phyloP scores from a whole-genome alignment of 1,140 invertebrate genomes.

The Macrotrachela quadricornifera region DNA sequence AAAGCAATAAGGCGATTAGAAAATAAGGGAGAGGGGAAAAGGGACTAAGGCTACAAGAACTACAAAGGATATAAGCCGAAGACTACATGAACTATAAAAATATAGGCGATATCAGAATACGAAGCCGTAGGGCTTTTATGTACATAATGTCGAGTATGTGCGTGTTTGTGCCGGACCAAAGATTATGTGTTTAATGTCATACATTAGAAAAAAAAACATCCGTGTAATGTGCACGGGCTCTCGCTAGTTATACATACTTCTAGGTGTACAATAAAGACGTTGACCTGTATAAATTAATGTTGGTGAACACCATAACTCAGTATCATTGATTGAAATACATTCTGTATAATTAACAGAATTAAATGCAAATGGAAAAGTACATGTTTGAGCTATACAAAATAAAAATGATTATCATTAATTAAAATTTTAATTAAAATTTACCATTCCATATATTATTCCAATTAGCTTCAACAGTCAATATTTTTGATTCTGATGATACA shows the following conservation, averaged over 20 bases:
- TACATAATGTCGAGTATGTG: too few relatives aligned
- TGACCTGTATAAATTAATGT: background rate
- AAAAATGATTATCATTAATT: background rate
- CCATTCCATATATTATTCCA: background rate
- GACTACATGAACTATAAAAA: too few relatives aligned
- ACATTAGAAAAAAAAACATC: too few relatives aligned
- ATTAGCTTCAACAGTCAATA: conserved; percentile 1
- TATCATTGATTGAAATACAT: background rate
- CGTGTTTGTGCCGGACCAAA: too few relatives aligned
- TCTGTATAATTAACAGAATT: background rate
- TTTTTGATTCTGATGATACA: background rate
- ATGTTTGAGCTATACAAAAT: conserved; percentile 5
- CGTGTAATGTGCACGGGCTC: too few relatives aligned
- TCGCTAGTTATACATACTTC: background rate
- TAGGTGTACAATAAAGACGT: background rate
- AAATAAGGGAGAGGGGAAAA: too few relatives aligned
- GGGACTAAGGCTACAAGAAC: too few relatives aligned
- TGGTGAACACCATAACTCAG: conserved; percentile 2
- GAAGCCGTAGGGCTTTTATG: too few relatives aligned
- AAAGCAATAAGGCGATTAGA: too few relatives aligned
- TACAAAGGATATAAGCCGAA: too few relatives aligned
- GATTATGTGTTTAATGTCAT: too few relatives aligned
- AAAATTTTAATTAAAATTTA: background rate
- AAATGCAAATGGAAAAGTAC: conserved; percentile 3
- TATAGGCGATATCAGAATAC: too few relatives aligned